Evolutionary conservation across 2,113 vertebrate species (phyloP).

Genomic region (Ascaphus truei): DNA sequence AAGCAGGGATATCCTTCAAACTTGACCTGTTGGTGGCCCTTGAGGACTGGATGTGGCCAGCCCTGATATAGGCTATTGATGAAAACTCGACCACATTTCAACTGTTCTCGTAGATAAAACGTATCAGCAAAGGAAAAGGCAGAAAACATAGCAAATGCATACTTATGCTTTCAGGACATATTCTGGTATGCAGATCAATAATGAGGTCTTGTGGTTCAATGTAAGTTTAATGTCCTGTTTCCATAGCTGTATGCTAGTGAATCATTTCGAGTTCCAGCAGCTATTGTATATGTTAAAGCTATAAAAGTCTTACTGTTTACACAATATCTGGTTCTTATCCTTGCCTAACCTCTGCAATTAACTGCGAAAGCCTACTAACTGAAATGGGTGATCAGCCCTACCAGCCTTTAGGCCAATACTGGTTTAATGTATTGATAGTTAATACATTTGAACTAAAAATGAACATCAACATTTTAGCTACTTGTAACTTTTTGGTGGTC

Average conservation of each 20-base stretch:
- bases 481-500: too few species aligned
- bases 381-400: background rate
- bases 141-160: background rate
- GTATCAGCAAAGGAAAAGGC: background rate
- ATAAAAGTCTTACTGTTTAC: conserved; percentile 16
- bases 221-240: conserved; percentile 24
- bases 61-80: too few species aligned
- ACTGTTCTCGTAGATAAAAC: background rate
- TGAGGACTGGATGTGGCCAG: too few species aligned
- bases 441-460: too few species aligned
- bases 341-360: conserved; percentile 14
- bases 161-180: background rate
- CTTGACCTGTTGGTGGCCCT: too few species aligned
- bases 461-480: too few species aligned
- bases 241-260: conserved; percentile 1
- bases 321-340: conserved; percentile 21
- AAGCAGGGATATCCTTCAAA: too few species aligned
- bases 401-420: background rate
- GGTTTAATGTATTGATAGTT: background rate
- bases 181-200: background rate
- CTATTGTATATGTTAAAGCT: conserved; percentile 24
- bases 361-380: background rate
- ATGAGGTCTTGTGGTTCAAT: background rate
- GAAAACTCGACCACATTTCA: too few species aligned
- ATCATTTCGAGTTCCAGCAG: background rate